phyloP scores from a whole-genome alignment of 30 jellyfish, hydroid and myxozoan genomes.

The Morbakka virulenta region DNA sequence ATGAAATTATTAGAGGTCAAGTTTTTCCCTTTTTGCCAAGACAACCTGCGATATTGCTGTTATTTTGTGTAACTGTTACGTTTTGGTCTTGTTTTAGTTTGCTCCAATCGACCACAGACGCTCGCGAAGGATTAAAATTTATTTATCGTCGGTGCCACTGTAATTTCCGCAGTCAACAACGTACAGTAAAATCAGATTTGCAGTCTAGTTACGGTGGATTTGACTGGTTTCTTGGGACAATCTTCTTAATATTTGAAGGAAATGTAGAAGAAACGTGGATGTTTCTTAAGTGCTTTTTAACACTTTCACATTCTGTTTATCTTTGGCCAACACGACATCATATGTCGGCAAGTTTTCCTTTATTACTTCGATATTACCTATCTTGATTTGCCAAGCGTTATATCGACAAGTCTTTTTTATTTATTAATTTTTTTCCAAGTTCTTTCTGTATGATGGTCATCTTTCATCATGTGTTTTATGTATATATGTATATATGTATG shows the following conservation, averaged over 20 bases:
- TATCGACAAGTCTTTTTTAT: too few relatives aligned
- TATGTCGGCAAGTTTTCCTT: slow-evolving; percentile 60
- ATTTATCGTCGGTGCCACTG: slow-evolving; percentile 32
- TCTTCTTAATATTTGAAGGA: slow-evolving; percentile 58
- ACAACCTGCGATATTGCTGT: too few relatives aligned
- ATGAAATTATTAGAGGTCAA: too few relatives aligned
- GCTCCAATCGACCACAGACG: slow-evolving; percentile 57
- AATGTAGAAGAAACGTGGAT: slow-evolving; percentile 35
- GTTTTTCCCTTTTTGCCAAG: too few relatives aligned
- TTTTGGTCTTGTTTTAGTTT: slow-evolving; percentile 8
- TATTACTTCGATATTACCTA: too few relatives aligned
- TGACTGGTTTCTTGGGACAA: slow-evolving; percentile 76
- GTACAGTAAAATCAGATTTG: slow-evolving; percentile 17
- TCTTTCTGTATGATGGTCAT: too few relatives aligned
- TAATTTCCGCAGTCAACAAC: slow-evolving; percentile 45
- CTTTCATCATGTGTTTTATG: too few relatives aligned
- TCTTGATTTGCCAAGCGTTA: too few relatives aligned
- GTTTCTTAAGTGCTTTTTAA: slow-evolving; percentile 39
- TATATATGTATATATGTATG: too few relatives aligned
- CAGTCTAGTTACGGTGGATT: slow-evolving; percentile 60
- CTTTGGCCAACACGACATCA: slow-evolving; percentile 63
- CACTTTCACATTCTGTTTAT: slow-evolving; percentile 49
- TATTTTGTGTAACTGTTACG: neutral
- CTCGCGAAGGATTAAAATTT: slow-evolving; percentile 30
- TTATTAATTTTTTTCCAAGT: too few relatives aligned